Evolutionary conservation across 2,113 vertebrate species (phyloP).

Genomic region (Dendropsophus ebraccatus): DNA sequence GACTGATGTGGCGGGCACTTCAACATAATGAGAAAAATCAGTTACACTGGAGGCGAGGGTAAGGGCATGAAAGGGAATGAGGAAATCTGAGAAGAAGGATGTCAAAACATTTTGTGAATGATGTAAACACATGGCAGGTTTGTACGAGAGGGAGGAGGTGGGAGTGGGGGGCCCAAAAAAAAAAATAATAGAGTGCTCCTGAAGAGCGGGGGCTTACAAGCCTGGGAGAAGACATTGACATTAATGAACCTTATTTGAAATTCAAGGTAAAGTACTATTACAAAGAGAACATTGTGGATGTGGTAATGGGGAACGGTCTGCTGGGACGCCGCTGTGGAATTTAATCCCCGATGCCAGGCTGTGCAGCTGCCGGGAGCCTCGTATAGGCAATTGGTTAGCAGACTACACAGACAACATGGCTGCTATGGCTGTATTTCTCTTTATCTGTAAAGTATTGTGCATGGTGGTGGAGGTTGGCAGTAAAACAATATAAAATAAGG

Average conservation of each 20-base stretch:
- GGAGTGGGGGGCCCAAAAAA: neutral
- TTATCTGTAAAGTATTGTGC: neutral
- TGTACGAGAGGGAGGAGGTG: neutral
- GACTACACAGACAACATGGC: neutral
- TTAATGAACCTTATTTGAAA: constrained; percentile 52
- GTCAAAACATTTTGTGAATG: constrained; percentile 57
- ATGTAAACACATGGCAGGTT: constrained; percentile 54
- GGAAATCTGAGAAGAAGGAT: constrained; percentile 54
- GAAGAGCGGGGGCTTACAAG: neutral
- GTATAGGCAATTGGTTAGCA: constrained; percentile 22
- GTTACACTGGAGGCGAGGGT: constrained; percentile 8
- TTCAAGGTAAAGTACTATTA: constrained; percentile 50
- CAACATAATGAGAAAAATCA: constrained; percentile 50
- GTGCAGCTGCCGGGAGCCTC: constrained; percentile 42
- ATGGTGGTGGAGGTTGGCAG: neutral
- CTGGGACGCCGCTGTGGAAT: neutral
- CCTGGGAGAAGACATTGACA: constrained; percentile 44
- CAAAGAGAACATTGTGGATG: constrained; percentile 44
- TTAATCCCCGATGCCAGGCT: constrained; percentile 31
- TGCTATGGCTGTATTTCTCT: neutral
- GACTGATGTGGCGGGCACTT: constrained; percentile 44
- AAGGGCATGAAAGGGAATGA: constrained; percentile 43
- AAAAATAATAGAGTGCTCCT: neutral
- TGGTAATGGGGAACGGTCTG: constrained; percentile 21
- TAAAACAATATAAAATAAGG: neutral